Conservation (phyloP, 2,797 vertebrate species). For the Cyclura pinguis region DNA sequence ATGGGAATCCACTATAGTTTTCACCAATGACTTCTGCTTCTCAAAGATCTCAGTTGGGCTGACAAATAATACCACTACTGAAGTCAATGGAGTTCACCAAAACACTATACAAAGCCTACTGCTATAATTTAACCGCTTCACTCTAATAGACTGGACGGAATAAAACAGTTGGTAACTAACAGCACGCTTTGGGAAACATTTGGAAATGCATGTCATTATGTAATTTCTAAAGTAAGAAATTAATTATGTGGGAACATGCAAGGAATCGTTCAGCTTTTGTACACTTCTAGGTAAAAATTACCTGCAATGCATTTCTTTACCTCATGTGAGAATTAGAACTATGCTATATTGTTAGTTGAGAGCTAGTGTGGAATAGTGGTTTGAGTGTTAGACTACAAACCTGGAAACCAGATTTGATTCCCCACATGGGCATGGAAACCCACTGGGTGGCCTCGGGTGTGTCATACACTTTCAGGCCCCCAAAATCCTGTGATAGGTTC, state of each 20-base stretch:
- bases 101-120: slow-evolving; percentile 57
- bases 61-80: slow-evolving; percentile 67
- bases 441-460: too few relatives aligned
- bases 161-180: slow-evolving; percentile 12
- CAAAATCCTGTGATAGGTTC: too few relatives aligned
- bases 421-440: too few relatives aligned
- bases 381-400: too few relatives aligned
- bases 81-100: slow-evolving; percentile 67
- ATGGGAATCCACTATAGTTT: too few relatives aligned
- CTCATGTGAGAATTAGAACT: not conserved
- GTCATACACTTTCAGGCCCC: too few relatives aligned
- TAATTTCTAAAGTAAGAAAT: not conserved
- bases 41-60: slow-evolving; percentile 53
- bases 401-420: too few relatives aligned
- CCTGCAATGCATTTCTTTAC: not conserved
- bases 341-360: too few relatives aligned
- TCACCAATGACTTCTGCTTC: not conserved
- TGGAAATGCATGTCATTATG: not conserved
- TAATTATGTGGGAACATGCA: not conserved
- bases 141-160: slow-evolving; percentile 42
- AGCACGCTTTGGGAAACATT: not conserved
- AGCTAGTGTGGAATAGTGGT: too few relatives aligned
- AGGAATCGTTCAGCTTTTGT: not conserved
- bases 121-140: slow-evolving; percentile 48
- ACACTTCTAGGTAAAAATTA: not conserved